Percentiles rank a stretch among this genome's conserved stretches.
Conservation (phyloP, 2,113 vertebrate species). For the Piprites chloris region DNA sequence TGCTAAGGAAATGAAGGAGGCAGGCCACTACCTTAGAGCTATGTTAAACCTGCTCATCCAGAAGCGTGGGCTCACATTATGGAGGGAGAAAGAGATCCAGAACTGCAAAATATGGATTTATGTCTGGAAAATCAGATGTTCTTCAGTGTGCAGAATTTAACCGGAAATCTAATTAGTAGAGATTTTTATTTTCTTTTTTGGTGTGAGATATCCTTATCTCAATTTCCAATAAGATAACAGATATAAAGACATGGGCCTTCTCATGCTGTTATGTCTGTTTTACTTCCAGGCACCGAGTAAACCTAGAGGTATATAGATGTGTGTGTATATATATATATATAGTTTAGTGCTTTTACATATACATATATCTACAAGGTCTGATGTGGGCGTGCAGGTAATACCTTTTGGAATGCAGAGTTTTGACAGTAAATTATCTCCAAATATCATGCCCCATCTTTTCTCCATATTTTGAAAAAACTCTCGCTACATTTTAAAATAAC, state of each 20-base stretch:
- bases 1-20: not conserved
- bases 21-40: not conserved
- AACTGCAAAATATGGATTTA: not conserved
- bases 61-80: accelerated
- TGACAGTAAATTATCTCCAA: not conserved
- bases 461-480: not conserved
- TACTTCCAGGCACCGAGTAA: not conserved
- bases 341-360: too few relatives aligned
- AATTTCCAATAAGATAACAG: not conserved
- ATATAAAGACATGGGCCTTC: not conserved
- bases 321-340: not conserved
- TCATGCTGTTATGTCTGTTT: not conserved
- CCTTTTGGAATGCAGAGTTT: not conserved
- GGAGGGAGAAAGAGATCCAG: not conserved
- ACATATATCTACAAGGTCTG: not conserved
- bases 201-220: not conserved
- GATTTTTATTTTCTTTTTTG: not conserved
- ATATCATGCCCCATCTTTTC: not conserved
- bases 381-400: accelerated
- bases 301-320: not conserved
- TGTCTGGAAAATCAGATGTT: not conserved
- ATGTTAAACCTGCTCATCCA: accelerated
- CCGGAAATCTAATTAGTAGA: not conserved
- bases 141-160: not conserved
- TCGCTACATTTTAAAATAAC: not conserved